These are phyloP conservation scores for Synanthedon tipuliformis DNA, from an alignment of 2,888 invertebrate genomes.

Conservation along the genomic window DNA sequence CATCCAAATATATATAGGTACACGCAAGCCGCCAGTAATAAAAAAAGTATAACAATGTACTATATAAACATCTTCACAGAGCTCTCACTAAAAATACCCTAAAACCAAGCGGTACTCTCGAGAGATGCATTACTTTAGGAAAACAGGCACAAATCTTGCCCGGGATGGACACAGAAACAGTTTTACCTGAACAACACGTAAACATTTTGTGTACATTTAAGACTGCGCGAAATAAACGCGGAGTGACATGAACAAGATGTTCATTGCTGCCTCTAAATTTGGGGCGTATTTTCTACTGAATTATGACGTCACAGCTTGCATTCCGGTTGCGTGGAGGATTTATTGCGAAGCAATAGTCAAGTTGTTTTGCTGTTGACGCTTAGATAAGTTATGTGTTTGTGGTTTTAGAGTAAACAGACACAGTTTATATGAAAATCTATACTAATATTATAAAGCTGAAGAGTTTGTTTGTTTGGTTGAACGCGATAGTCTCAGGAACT, in stretches of 20 bases:
- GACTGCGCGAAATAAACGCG: constrained; percentile 9
- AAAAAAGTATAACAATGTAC: neutral
- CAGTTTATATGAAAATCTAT: no score
- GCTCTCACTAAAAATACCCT: neutral
- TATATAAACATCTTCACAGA: neutral
- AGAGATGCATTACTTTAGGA: constrained; percentile 26
- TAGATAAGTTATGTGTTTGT: neutral
- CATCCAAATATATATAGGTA: no score
- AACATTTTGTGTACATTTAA: constrained; percentile 27
- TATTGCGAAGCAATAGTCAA: neutral
- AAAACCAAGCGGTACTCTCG: constrained; percentile 8
- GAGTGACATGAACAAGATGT: neutral
- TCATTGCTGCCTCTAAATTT: neutral
- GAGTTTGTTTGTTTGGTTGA: no score
- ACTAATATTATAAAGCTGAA: no score
- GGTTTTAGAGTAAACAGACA: neutral
- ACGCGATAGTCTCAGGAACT: no score
- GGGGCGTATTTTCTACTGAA: neutral
- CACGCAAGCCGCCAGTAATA: neutral
- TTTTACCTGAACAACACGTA: constrained; percentile 39
- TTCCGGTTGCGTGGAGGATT: neutral
- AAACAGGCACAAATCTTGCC: constrained; percentile 28
- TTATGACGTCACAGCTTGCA: neutral
- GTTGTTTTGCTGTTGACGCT: neutral
- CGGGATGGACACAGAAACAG: constrained; percentile 36